These are phyloP conservation scores for Falco berigora DNA, from an alignment of 2,797 vertebrate species.

Conservation along the genomic window DNA sequence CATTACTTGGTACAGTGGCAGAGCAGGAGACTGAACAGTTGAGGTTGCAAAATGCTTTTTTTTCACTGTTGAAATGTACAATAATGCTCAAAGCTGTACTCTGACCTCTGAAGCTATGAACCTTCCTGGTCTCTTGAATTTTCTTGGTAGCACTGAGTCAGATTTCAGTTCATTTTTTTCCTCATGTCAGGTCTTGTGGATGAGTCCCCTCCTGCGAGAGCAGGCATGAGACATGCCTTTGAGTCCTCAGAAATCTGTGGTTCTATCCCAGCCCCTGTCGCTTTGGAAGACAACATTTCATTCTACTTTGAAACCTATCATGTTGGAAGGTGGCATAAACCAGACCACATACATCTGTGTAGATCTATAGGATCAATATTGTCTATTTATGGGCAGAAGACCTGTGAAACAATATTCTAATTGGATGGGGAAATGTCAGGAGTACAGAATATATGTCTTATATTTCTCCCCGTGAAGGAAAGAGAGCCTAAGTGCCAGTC, in stretches of 20 bases:
- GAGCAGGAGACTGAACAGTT: not conserved
- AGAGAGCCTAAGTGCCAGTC: not conserved
- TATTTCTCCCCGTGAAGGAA: not conserved
- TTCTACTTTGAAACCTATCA: not conserved
- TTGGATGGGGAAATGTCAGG: not conserved
- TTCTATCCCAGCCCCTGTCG: not conserved
- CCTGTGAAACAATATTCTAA: not conserved
- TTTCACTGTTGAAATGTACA: not conserved
- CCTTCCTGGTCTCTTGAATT: not conserved
- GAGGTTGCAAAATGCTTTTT: not conserved
- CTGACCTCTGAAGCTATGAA: not conserved
- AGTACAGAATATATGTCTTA: not conserved
- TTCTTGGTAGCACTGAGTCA: not conserved
- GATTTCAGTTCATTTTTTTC: not conserved
- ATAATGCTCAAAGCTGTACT: not conserved
- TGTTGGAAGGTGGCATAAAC: not conserved
- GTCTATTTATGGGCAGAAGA: not conserved
- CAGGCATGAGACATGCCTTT: not conserved
- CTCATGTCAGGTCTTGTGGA: not conserved
- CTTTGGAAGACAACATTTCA: not conserved
- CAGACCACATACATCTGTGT: not conserved
- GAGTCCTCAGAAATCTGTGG: not conserved
- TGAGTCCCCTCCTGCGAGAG: rapidly evolving
- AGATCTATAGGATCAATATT: not conserved
- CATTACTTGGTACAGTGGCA: not conserved